Evolutionary conservation across 30 jellyfish, hydroid and myxozoan genomes (phyloP).

Genomic region (Chrysaora quinquecirrha): DNA sequence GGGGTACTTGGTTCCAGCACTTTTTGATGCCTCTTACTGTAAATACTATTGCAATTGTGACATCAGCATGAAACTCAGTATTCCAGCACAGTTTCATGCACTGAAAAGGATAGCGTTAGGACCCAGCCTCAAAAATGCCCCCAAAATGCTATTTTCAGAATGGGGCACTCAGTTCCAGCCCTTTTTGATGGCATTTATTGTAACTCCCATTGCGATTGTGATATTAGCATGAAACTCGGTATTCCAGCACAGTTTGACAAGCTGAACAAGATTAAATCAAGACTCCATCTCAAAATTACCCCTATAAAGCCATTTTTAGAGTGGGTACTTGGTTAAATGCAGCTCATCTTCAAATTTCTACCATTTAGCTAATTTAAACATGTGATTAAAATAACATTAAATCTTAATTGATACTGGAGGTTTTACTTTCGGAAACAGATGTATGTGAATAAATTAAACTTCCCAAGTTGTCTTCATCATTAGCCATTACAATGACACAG

Average conservation of each 20-base stretch:
- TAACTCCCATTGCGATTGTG: background rate
- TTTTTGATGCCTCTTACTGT: no score
- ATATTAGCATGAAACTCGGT: background rate
- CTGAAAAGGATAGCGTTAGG: background rate
- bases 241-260: background rate
- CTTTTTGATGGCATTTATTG: background rate
- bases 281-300: slow-evolving; percentile 4
- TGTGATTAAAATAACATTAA: no score
- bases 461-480: slow-evolving; percentile 20
- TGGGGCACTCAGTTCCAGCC: slow-evolving; percentile 9
- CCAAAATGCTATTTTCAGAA: background rate
- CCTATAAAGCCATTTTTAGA: no score
- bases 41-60: background rate
- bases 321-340: no score
- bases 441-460: no score
- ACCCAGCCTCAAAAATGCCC: slow-evolving; percentile 2
- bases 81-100: background rate
- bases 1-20: no score
- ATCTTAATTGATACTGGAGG: no score
- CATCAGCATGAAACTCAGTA: background rate
- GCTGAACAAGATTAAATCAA: background rate
- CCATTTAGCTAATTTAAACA: no score
- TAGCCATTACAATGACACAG: slow-evolving; percentile 21
- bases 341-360: no score
- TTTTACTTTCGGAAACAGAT: no score